These are phyloP conservation scores for Alsophila aescularia DNA, from an alignment of 2,888 invertebrate genomes.

Conservation along the genomic window DNA sequence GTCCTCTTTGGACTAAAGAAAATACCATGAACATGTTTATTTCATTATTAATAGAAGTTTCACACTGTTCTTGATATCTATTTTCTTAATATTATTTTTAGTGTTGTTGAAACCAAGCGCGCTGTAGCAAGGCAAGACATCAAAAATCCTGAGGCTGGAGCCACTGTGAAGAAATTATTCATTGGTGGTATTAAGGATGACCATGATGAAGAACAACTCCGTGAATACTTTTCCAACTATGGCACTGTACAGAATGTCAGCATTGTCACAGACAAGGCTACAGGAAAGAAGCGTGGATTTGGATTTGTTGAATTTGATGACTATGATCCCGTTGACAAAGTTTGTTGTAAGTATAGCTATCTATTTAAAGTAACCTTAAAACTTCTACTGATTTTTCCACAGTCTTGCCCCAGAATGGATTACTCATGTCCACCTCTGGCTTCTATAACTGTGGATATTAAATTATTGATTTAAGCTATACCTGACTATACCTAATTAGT, in stretches of 20 bases:
- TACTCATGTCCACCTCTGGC: slow-evolving; percentile 71
- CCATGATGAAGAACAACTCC: slow-evolving; percentile 94
- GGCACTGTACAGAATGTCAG: slow-evolving; percentile 94
- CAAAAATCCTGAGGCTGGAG: slow-evolving; percentile 95
- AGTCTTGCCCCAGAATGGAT: slow-evolving; percentile 81
- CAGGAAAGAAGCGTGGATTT: slow-evolving; percentile 97
- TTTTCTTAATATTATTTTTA: too few relatives aligned
- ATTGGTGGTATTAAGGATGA: slow-evolving; percentile 98
- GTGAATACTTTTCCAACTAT: slow-evolving; percentile 92
- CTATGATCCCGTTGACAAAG: slow-evolving; percentile 98
- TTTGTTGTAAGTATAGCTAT: slow-evolving; percentile 90
- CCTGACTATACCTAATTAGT: slow-evolving; percentile 57
- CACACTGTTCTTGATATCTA: neutral
- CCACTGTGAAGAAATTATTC: slow-evolving; percentile 97
- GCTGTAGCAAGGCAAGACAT: slow-evolving; percentile 97
- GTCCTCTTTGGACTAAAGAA: too few relatives aligned
- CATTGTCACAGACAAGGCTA: slow-evolving; percentile 96
- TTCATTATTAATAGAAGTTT: neutral
- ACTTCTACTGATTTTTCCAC: slow-evolving; percentile 52
- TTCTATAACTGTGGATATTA: slow-evolving; percentile 81
- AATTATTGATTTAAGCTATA: slow-evolving; percentile 79
- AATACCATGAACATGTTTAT: neutral
- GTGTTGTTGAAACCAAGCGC: slow-evolving; percentile 98
- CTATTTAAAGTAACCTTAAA: too few relatives aligned
- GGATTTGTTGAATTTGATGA: slow-evolving; percentile 99